A percentile compares a stretch with the other conserved stretches of the same genome.
Evolutionary conservation across 2,797 vertebrate species (phyloP).

Genomic region (Cryptoprocta ferox): DNA sequence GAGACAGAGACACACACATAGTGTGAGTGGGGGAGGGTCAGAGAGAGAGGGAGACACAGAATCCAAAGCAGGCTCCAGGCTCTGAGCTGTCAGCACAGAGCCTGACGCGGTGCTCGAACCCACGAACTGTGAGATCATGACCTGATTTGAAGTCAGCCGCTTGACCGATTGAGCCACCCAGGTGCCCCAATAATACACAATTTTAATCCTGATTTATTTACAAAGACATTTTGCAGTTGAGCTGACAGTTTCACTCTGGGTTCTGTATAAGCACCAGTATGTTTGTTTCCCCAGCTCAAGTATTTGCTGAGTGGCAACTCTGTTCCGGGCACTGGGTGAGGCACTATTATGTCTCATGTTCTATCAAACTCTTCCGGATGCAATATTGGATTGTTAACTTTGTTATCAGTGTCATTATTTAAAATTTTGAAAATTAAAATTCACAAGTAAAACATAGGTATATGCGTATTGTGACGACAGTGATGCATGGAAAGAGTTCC

Average conservation of each 20-base stretch:
- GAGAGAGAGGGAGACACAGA: too few relatives aligned
- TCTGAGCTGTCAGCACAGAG: too few relatives aligned
- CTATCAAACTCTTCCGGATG: background rate
- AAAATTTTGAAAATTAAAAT: constrained; percentile 26
- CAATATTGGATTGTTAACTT: background rate
- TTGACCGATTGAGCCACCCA: too few relatives aligned
- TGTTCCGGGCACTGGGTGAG: background rate
- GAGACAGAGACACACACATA: too few relatives aligned
- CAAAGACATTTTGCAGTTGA: background rate
- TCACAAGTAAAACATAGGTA: background rate
- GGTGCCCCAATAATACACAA: background rate
- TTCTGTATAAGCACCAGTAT: background rate
- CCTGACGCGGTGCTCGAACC: too few relatives aligned
- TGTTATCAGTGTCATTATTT: background rate
- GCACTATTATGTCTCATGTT: background rate
- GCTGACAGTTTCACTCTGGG: background rate
- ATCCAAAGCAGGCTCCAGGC: too few relatives aligned
- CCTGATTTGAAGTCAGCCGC: too few relatives aligned
- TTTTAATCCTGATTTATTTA: background rate
- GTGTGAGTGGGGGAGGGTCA: too few relatives aligned
- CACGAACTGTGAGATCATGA: too few relatives aligned
- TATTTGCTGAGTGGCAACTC: background rate
- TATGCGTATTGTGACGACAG: background rate
- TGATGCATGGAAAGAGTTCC: background rate
- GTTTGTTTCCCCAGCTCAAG: background rate